phyloP scores from a whole-genome alignment of 2,797 vertebrate species.

The Rhinoraja longicauda region DNA sequence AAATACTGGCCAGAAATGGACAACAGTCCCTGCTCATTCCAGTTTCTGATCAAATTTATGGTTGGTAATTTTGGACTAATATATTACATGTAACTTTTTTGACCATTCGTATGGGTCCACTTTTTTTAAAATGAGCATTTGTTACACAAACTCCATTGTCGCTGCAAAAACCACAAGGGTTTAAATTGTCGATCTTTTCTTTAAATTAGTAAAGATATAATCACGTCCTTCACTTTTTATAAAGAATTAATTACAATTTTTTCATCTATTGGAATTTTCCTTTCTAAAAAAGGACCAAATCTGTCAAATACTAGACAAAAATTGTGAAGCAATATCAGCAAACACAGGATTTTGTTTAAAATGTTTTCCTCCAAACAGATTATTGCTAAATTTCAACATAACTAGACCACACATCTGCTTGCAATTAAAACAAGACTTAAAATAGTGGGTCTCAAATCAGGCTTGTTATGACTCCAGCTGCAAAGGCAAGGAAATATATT shows the following conservation, averaged over 20 bases:
- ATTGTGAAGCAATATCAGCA: background rate
- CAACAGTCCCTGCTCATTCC: no score
- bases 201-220: no score
- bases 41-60: background rate
- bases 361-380: background rate
- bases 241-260: no score
- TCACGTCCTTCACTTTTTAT: no score
- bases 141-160: background rate
- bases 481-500: background rate
- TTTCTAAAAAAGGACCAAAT: background rate
- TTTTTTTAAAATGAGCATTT: background rate
- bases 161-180: background rate
- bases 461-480: constrained; percentile 7
- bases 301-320: background rate
- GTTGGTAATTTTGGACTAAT: no score
- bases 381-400: background rate
- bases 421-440: background rate
- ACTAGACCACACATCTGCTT: background rate
- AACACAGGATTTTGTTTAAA: background rate
- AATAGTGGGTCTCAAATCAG: constrained; percentile 10
- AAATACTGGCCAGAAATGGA: background rate
- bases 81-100: background rate
- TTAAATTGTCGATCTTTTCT: background rate
- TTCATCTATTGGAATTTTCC: no score
- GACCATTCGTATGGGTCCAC: background rate